Percentiles rank a stretch among this genome's conserved stretches.
These are phyloP conservation scores for Kryphioiulus occultus DNA, from an alignment of 2,888 invertebrate genomes.

Conservation along the genomic window DNA sequence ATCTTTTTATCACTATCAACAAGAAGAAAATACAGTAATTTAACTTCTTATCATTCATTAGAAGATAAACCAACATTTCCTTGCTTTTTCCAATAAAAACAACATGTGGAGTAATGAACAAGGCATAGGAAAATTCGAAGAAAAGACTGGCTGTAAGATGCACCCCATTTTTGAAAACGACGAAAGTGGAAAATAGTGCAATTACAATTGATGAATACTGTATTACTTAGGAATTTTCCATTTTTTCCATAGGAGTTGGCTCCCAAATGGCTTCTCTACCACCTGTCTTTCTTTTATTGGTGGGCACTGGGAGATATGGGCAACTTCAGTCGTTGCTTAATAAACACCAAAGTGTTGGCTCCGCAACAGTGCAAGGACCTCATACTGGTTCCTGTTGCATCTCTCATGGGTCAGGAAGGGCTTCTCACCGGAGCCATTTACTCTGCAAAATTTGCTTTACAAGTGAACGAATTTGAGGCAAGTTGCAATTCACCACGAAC, in stretches of 20 bases:
- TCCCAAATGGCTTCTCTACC: constrained; percentile 76
- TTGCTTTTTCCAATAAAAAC: no score
- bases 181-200: no score
- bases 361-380: constrained; percentile 71
- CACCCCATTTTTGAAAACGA: no score
- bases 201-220: no score
- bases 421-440: constrained; percentile 71
- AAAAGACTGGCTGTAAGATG: no score
- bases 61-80: no score
- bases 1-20: no score
- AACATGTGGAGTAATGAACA: no score
- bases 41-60: no score
- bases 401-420: constrained; percentile 73
- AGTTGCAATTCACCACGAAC: constrained; percentile 31
- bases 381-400: constrained; percentile 74
- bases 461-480: constrained; percentile 72
- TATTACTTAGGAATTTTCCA: no score
- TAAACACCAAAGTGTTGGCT: constrained; percentile 69
- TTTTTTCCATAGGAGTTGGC: constrained; percentile 71
- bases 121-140: no score
- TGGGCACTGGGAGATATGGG: constrained; percentile 73
- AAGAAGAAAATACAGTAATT: no score
- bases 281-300: constrained; percentile 80
- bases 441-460: constrained; percentile 71
- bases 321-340: constrained; percentile 75